A percentile compares a stretch with the other conserved stretches of the same genome.
These are phyloP conservation scores for Lasioglossum albipes DNA, from an alignment of 1,140 invertebrate species.

Conservation along the genomic window DNA sequence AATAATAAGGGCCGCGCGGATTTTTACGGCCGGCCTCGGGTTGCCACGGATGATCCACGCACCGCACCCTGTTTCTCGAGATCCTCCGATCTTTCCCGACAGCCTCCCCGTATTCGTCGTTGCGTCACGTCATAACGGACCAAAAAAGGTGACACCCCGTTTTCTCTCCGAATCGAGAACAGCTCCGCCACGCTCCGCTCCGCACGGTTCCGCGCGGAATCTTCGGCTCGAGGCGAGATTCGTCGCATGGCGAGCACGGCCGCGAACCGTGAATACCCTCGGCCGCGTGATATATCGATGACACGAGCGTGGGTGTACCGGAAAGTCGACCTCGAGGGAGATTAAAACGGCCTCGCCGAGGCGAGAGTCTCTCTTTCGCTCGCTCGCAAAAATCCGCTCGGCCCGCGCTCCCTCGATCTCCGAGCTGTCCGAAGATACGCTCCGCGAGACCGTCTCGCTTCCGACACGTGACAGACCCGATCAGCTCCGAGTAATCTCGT, in stretches of 20 bases:
- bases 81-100: background rate
- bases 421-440: slow-evolving; percentile 29
- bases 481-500: slow-evolving; percentile 33
- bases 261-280: slow-evolving; percentile 26
- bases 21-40: slow-evolving; percentile 18
- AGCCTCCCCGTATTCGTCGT: background rate
- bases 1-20: slow-evolving; percentile 20
- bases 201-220: slow-evolving; percentile 40
- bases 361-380: background rate
- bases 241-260: slow-evolving; percentile 30
- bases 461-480: slow-evolving; percentile 45
- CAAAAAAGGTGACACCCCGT: slow-evolving; percentile 57
- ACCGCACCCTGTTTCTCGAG: slow-evolving; percentile 13
- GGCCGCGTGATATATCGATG: slow-evolving; percentile 64
- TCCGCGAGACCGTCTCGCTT: slow-evolving; percentile 15
- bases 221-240: slow-evolving; percentile 59
- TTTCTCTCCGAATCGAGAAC: slow-evolving; percentile 62
- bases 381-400: slow-evolving; percentile 22
- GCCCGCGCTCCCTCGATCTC: slow-evolving; percentile 19
- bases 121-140: slow-evolving; percentile 39
- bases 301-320: slow-evolving; percentile 63
- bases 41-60: slow-evolving; percentile 8
- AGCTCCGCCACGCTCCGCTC: background rate
- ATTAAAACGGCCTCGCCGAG: slow-evolving; percentile 53
- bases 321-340: slow-evolving; percentile 60